Evolutionary conservation across 2,888 invertebrate genomes (phyloP).

Genomic region (Mythimna pallens): DNA sequence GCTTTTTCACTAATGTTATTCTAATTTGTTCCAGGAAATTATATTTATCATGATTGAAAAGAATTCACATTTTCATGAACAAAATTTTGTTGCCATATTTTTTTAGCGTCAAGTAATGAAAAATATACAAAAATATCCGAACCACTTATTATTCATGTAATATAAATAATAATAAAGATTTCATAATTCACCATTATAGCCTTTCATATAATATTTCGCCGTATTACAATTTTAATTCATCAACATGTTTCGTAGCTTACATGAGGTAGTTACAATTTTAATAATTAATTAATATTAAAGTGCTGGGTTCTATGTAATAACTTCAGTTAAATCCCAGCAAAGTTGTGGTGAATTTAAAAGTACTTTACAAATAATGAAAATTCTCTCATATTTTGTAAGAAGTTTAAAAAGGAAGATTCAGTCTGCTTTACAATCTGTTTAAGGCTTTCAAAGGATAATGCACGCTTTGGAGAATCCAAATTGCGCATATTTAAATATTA

Average conservation of each 20-base stretch:
- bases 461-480: conserved; percentile 25
- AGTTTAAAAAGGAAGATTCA: conserved; percentile 5
- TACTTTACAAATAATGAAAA: background rate
- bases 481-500: background rate
- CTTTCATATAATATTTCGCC: background rate
- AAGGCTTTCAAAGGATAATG: conserved; percentile 24
- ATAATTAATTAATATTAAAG: conserved; percentile 20
- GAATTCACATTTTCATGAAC: too few species aligned
- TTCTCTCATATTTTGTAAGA: background rate
- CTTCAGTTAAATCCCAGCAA: background rate
- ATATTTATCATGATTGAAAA: too few species aligned
- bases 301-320: background rate
- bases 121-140: too few species aligned
- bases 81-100: too few species aligned
- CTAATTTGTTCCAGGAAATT: too few species aligned
- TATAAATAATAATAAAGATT: too few species aligned
- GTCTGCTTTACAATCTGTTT: conserved; percentile 8
- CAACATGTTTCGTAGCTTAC: background rate
- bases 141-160: too few species aligned
- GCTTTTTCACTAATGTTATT: too few species aligned
- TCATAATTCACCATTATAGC: too few species aligned
- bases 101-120: too few species aligned
- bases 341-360: conserved; percentile 15
- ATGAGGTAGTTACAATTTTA: background rate
- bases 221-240: conserved; percentile 10